Base-by-base conservation (phyloP, 2,797 vertebrate genomes). In the Phoebastria nigripes region DNA sequence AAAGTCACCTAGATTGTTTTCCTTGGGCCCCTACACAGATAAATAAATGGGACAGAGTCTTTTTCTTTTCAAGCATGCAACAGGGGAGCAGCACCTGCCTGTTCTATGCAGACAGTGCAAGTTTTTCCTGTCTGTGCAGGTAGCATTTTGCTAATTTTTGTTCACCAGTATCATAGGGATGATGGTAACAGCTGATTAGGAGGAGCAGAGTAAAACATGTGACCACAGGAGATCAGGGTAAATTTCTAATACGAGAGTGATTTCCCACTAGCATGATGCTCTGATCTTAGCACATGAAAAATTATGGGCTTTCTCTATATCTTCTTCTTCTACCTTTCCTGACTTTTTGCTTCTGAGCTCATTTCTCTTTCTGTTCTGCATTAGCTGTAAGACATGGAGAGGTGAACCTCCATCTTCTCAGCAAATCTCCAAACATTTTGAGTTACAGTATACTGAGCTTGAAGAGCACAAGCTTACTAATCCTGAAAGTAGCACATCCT, bases 1-100 rank as follows among this genome's bases (percentile, higher is more conserved):
- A 35, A 70, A 62, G 35, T n/a, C 37, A 74, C 12, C 3, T 47
- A 39, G 11, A 26, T 58, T 29, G 21, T 5, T 47, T 69, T 74
- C 20, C 29, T 58, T 4, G 1, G 6, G 4, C 6, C 6, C 1
- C 15, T 42, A 26, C 12, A 20, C 2, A 29, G 25, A 37, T 24
- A 66, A 81, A 47, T 26, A 56, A 66, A 31, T 19, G 22, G 9
- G 21, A 39, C 21, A 62, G 47, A 66, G 88, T 56, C 29, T 59
- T 81, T 54, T 54, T 54, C 2, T 49, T 80, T 72, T 37, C 25
- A 59, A 63, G 15, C 8, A 46, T 18, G 6, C 7, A 66, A 59
- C 11, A 59, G 18, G 10, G 12, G 47, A 77, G 77, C 15, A 46
- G 9, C 8, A 55, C 6, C 10, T 84, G 13, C 6, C 12, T 41